A percentile compares a stretch with the other conserved stretches of the same genome.
phyloP scores from a whole-genome alignment of 2,113 vertebrate genomes.

The Furnarius figulus region DNA sequence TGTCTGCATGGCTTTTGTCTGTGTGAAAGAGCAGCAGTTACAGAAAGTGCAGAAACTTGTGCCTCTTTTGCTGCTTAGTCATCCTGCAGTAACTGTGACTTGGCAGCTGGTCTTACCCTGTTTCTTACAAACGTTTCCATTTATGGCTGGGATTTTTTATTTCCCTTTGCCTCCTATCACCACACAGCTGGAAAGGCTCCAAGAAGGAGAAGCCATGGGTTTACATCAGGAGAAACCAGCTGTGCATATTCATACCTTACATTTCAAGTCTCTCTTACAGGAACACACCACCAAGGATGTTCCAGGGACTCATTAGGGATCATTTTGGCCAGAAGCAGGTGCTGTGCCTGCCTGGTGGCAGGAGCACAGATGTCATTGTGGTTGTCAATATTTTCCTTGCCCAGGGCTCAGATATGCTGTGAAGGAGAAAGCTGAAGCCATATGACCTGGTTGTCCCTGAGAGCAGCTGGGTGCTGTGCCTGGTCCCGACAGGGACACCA shows the following conservation, averaged over 20 bases:
- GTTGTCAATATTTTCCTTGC: neutral
- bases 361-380: neutral
- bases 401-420: neutral
- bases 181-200: constrained; percentile 29
- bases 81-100: neutral
- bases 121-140: constrained; percentile 59
- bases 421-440: neutral
- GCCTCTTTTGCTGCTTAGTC: constrained; percentile 18
- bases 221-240: neutral
- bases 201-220: neutral
- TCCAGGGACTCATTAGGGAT: neutral
- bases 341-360: neutral
- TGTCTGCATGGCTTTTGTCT: neutral
- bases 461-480: neutral
- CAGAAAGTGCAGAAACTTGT: neutral
- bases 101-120: neutral
- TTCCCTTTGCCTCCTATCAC: neutral
- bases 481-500: neutral
- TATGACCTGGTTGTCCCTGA: neutral
- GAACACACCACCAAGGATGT: neutral
- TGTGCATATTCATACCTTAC: neutral
- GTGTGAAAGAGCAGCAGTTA: neutral
- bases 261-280: neutral
- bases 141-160: constrained; percentile 61
- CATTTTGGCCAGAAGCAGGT: neutral